Evolutionary conservation across 2,113 vertebrate genomes (phyloP), one percentile per base, ranked within the genome.

Genomic region (Aplodontia rufa): DNA sequence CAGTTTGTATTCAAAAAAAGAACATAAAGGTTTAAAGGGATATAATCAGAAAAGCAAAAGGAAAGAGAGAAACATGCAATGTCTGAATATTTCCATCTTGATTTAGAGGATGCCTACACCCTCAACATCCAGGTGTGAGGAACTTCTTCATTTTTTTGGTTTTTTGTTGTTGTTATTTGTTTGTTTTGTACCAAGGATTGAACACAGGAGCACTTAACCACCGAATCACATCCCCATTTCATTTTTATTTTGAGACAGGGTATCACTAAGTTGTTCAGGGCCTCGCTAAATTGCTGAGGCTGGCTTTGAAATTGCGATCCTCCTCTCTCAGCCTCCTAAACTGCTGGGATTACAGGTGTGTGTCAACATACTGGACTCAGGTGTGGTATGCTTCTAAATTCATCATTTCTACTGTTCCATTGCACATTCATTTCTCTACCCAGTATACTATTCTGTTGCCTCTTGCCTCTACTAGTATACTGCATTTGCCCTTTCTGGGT

Each of bases 391-490:
- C 47, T 45, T 19, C n/a, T 42, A 76, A 55, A 64, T 16, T 66
- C 47, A 53, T 1, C 16, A 3, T 68, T 58, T 76, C 66, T 6
- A 91, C 26, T 17, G 1, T 22, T 30, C 85, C 6, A 42, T 1
- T 35, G 24, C 35, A 22, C 49, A 17, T 17, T 76, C 14, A 51
- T 37, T n/a, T 14, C 40, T 92, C 28, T 68, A 17, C 20, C 17
- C 9, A 58, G 6, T 10, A 5, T 42, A 64, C 30, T 45, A 51
- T 81, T 14, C 0, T 8, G 35, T 64, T 0, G 1, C 0, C 1
- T 8, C 37, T 64, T 0, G 1, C 0, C 1, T 42, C 79, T 35
- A 4, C 37, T 85, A 26, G n/a, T 24, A 30, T 11, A 66, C 9
- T n/a, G 51, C 71, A 40, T 78, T 30, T 68, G 26, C 30, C 45